These are phyloP conservation scores for human (Homo sapiens) DNA, from an alignment of 2,113 vertebrate species.

Conservation along the genomic window GRCh38 chrX:45918501-45919000, in stretches of 20 bases:
- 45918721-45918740: background rate
- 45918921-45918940: too few relatives aligned
- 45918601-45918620: background rate
- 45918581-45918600: background rate
- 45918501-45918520: background rate
- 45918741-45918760: background rate
- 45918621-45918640: background rate
- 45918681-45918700: background rate
- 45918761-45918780: background rate
- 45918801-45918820: background rate
- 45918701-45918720: background rate
- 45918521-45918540: constrained; percentile 13
- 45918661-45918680: background rate
- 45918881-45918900: too few relatives aligned
- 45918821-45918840: too few relatives aligned
- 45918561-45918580: constrained; percentile 17
- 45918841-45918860: too few relatives aligned
- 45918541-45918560: background rate
- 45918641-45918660: background rate
- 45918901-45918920: too few relatives aligned
- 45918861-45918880: too few relatives aligned
- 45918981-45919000: too few relatives aligned
- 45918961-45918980: too few relatives aligned
- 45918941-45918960: too few relatives aligned
- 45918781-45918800: background rate